These are phyloP conservation scores for Etheostoma nigrum DNA, from an alignment of 2,797 vertebrate species.

Conservation along the genomic window DNA sequence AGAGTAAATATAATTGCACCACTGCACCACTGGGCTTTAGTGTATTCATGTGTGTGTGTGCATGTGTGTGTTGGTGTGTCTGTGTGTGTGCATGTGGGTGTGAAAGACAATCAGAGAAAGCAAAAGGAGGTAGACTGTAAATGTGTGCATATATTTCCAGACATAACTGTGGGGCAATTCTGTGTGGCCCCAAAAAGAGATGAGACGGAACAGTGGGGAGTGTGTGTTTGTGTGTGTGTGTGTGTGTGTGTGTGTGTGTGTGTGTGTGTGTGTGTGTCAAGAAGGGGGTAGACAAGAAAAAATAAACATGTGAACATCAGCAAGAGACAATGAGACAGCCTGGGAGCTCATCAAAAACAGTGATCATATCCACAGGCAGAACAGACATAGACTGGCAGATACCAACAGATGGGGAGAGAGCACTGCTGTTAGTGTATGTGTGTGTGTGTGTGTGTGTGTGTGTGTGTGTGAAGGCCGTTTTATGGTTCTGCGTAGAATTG, in stretches of 20 bases:
- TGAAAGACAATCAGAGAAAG: slow-evolving; percentile 50
- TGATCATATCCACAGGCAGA: slow-evolving; percentile 48
- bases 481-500: too few species aligned
- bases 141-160: slow-evolving; percentile 52
- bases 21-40: slow-evolving; percentile 53
- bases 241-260: neutral
- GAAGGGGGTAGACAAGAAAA: neutral
- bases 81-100: slow-evolving; percentile 34
- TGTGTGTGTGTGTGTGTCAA: neutral
- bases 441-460: slow-evolving; percentile 2
- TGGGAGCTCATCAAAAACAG: slow-evolving; percentile 48
- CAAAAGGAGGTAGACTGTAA: slow-evolving; percentile 36
- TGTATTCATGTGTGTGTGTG: slow-evolving; percentile 43
- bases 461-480: too few species aligned
- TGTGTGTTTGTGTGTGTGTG: neutral
- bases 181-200: slow-evolving; percentile 35
- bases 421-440: slow-evolving; percentile 33
- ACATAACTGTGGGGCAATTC: slow-evolving; percentile 37
- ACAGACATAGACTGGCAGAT: slow-evolving; percentile 55
- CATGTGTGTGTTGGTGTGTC: slow-evolving; percentile 27
- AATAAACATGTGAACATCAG: slow-evolving; percentile 28
- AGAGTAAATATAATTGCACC: slow-evolving; percentile 72
- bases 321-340: slow-evolving; percentile 35
- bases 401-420: slow-evolving; percentile 54
- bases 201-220: neutral